phyloP scores from a whole-genome alignment of 2,888 invertebrate species.

The Cantharis lateralis region DNA sequence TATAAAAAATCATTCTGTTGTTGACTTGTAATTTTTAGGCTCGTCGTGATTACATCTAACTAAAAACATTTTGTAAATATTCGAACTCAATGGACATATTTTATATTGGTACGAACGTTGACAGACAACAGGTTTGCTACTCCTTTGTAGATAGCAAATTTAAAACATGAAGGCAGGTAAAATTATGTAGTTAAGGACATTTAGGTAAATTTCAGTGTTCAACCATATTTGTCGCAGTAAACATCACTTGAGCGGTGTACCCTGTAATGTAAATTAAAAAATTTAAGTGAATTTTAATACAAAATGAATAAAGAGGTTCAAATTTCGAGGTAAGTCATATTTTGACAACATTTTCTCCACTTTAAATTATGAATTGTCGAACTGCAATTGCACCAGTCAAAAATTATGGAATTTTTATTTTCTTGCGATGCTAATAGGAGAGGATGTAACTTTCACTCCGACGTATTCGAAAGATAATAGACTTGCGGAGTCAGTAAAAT shows the following conservation, averaged over 20 bases:
- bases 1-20: not conserved
- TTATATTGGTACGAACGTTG: not conserved
- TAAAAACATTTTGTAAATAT: not conserved
- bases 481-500: not conserved
- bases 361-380: no score
- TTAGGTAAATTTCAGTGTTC: slow-evolving; percentile 12
- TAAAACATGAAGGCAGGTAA: slow-evolving; percentile 19
- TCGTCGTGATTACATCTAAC: not conserved
- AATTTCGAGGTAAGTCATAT: not conserved
- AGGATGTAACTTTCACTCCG: not conserved
- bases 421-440: not conserved
- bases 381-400: not conserved
- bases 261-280: not conserved
- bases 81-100: not conserved
- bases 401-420: not conserved
- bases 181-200: slow-evolving; percentile 4
- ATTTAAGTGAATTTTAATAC: not conserved
- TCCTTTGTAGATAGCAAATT: not conserved
- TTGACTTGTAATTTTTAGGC: not conserved
- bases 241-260: not conserved
- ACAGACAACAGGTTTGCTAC: not conserved
- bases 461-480: not conserved
- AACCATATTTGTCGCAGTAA: slow-evolving; percentile 10
- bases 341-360: not conserved
- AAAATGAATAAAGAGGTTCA: not conserved